Percentiles rank a stretch among this genome's conserved stretches.
phyloP scores from a whole-genome alignment of 2,888 invertebrate species.

The Dorcus parallelipipedus region DNA sequence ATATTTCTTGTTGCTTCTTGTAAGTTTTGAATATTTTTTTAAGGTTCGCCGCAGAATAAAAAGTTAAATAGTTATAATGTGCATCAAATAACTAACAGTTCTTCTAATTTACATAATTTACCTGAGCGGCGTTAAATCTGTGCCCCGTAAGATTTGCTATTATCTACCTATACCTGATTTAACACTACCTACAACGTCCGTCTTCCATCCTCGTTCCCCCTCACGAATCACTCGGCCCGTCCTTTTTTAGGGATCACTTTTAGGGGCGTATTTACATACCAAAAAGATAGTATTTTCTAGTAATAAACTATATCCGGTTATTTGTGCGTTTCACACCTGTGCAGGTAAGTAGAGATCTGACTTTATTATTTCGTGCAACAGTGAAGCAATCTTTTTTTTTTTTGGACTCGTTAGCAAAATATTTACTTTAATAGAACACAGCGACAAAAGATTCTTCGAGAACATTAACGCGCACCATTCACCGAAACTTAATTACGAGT shows the following conservation, averaged over 20 bases:
- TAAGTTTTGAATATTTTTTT: too few species aligned
- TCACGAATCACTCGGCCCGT: not conserved
- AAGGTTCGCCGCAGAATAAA: too few species aligned
- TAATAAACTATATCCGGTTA: constrained; percentile 31
- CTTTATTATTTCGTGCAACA: constrained; percentile 7
- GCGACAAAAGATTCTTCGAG: too few species aligned
- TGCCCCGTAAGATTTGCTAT: constrained; percentile 10
- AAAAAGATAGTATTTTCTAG: constrained; percentile 10
- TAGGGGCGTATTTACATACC: constrained; percentile 6
- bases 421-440: constrained; percentile 2
- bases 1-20: too few species aligned
- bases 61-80: too few species aligned
- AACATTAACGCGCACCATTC: too few species aligned
- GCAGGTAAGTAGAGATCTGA: constrained; percentile 15
- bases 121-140: constrained; percentile 9
- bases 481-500: too few species aligned
- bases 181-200: constrained; percentile 10
- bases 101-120: constrained; percentile 13
- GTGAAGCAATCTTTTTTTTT: not conserved
- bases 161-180: constrained; percentile 7
- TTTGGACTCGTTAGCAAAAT: constrained; percentile 9
- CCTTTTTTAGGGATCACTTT: constrained; percentile 12
- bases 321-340: constrained; percentile 29
- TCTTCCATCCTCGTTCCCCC: not conserved
- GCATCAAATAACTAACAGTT: not conserved